Conservation (phyloP, 2,797 vertebrate genomes). For the Morus bassanus region DNA sequence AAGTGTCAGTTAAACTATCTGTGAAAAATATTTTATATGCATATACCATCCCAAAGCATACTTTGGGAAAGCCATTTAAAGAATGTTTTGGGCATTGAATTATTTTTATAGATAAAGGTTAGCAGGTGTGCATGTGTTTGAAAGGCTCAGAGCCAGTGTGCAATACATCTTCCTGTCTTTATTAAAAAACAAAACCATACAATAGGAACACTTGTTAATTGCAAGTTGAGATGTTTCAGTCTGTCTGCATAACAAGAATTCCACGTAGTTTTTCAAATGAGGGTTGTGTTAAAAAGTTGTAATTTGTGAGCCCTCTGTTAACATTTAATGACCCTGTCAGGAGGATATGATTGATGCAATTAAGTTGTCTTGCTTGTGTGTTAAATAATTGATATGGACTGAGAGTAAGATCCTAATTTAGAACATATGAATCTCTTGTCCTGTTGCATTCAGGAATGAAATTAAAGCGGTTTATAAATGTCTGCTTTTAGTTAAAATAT, state of each 20-base stretch:
- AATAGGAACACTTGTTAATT: neutral
- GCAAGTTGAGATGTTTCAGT: neutral
- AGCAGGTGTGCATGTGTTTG: neutral
- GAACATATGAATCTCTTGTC: slow-evolving; percentile 85
- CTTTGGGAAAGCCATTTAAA: neutral
- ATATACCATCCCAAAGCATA: neutral
- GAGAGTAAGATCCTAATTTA: slow-evolving; percentile 83
- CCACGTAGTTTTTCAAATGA: slow-evolving; percentile 43
- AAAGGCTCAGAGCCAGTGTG: neutral
- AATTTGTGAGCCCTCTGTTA: slow-evolving; percentile 75
- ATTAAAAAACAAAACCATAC: neutral
- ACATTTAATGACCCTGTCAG: slow-evolving; percentile 80
- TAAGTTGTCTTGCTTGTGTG: slow-evolving; percentile 84
- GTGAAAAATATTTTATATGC: neutral
- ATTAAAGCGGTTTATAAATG: slow-evolving; percentile 83
- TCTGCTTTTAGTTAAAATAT: slow-evolving; percentile 74
- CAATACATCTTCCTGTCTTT: neutral
- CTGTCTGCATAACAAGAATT: slow-evolving; percentile 2
- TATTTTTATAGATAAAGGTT: neutral
- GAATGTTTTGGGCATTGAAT: neutral
- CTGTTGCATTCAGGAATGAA: slow-evolving; percentile 80
- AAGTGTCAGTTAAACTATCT: slow-evolving; percentile 36
- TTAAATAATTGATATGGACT: slow-evolving; percentile 89
- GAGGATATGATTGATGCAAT: slow-evolving; percentile 79
- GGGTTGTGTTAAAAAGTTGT: slow-evolving; percentile 65